Evolutionary conservation across 2,888 invertebrate species (phyloP).

Genomic region (Micropterix aruncella): DNA sequence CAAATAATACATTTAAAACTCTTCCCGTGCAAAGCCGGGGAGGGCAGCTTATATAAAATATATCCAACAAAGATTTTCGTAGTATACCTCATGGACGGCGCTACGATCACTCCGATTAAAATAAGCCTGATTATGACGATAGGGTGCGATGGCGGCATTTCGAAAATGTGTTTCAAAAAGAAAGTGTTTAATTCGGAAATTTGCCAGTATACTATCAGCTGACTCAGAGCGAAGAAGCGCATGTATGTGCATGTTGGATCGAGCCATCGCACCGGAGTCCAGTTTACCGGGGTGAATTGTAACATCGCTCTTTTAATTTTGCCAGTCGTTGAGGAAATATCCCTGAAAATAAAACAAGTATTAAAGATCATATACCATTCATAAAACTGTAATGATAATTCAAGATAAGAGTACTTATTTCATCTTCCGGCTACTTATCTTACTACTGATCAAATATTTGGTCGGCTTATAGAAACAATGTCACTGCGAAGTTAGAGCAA

Average conservation of each 20-base stretch:
- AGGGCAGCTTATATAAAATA: too few relatives aligned
- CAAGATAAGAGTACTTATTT: too few relatives aligned
- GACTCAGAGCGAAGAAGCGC: slow-evolving; percentile 87
- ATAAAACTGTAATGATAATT: too few relatives aligned
- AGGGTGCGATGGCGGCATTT: slow-evolving; percentile 93
- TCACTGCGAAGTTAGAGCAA: too few relatives aligned
- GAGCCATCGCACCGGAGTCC: slow-evolving; percentile 93
- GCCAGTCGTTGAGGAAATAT: slow-evolving; percentile 90
- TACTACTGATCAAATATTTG: too few relatives aligned
- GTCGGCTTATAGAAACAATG: too few relatives aligned
- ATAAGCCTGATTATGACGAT: slow-evolving; percentile 79
- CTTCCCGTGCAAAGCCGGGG: too few relatives aligned
- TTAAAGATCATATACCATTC: background rate
- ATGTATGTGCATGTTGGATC: slow-evolving; percentile 94
- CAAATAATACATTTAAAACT: too few relatives aligned
- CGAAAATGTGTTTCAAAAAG: slow-evolving; percentile 97
- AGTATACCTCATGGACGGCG: slow-evolving; percentile 91
- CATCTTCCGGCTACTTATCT: too few relatives aligned
- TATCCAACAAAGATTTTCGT: too few relatives aligned
- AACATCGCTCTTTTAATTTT: slow-evolving; percentile 93
- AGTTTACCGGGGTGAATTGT: slow-evolving; percentile 96
- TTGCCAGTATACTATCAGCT: slow-evolving; percentile 96
- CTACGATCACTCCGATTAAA: slow-evolving; percentile 88
- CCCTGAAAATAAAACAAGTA: slow-evolving; percentile 36
- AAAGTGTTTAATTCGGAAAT: slow-evolving; percentile 97